Evolutionary conservation across 1,140 invertebrate species (phyloP).

Genomic region (Andrena cerasifolii): DNA sequence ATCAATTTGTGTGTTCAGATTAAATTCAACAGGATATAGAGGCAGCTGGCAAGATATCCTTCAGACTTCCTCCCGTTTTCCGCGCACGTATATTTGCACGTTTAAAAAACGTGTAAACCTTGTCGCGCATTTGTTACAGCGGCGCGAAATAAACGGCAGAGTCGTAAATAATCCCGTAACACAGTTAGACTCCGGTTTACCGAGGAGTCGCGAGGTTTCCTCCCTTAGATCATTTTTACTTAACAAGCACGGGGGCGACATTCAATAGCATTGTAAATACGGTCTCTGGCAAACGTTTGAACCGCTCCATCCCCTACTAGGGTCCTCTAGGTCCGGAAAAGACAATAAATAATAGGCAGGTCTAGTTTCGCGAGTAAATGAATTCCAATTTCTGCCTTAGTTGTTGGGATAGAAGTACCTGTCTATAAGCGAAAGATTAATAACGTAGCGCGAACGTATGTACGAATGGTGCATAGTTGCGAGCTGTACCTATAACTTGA

Average conservation of each 20-base stretch:
- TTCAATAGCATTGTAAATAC: neutral
- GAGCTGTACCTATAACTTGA: neutral
- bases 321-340: constrained; percentile 19
- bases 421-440: neutral
- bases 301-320: constrained; percentile 51
- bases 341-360: neutral
- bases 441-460: neutral
- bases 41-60: neutral
- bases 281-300: constrained; percentile 9
- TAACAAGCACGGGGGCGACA: neutral
- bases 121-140: neutral
- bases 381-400: constrained; percentile 12
- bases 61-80: neutral
- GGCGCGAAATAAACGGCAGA: neutral
- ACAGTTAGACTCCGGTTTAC: constrained; percentile 62
- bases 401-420: neutral
- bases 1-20: neutral
- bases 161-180: constrained; percentile 72
- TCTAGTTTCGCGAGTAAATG: constrained; percentile 4
- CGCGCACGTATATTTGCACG: neutral
- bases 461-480: neutral
- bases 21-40: constrained; percentile 6
- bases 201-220: constrained; percentile 1
- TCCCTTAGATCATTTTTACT: neutral
- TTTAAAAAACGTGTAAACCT: constrained; percentile 1